Base-by-base conservation (phyloP, 2,888 invertebrate genomes). In the Tridacna gigas region DNA sequence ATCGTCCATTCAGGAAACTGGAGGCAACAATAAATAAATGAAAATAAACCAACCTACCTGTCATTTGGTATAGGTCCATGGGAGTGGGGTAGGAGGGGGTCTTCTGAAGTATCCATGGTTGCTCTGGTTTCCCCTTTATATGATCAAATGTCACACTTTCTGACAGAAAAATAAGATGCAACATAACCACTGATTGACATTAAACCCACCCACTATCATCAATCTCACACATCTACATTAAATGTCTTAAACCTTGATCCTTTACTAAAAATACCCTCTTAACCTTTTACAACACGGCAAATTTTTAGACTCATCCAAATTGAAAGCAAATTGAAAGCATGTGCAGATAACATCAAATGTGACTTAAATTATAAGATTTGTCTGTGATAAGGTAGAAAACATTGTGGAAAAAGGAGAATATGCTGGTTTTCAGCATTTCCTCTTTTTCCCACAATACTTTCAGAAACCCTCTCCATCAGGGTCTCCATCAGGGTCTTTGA, bases 1-100 rank as follows among this genome's bases (percentile, higher is more conserved):
- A n/a, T n/a, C n/a, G n/a, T n/a, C n/a, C n/a, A n/a, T n/a, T 7
- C 7, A 7, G 37, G 37, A 2, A 37, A 37, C 37, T 4, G 37
- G 37, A 4, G 7, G 37, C 37, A 37, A 37, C 37, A 37, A 37
- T 37, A 37, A 37, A 12, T 65, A 25, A 2, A 22, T 12, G 12
- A 65, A 66, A 66, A 26, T 26, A 1, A 66, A 66, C 9, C 15
- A 9, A 75, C 73, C 71, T 77, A 88, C 88, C 84, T 84, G 73
- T 88, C 86, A 47, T 51, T 78, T n/a, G 88, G 86, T 78, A 86
- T 77, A n/a, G 85, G 63, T 20, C 83, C 85, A 78, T 80, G 80
- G 3, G 73, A 48, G 63, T 83, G 77, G 3, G 88, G 85, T 22
- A 88, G 69, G 37, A 88, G 73, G 0, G 85, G 88, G 37, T 88